Evolutionary conservation across 2,888 invertebrate genomes (phyloP).

Genomic region (Atherix ibis): DNA sequence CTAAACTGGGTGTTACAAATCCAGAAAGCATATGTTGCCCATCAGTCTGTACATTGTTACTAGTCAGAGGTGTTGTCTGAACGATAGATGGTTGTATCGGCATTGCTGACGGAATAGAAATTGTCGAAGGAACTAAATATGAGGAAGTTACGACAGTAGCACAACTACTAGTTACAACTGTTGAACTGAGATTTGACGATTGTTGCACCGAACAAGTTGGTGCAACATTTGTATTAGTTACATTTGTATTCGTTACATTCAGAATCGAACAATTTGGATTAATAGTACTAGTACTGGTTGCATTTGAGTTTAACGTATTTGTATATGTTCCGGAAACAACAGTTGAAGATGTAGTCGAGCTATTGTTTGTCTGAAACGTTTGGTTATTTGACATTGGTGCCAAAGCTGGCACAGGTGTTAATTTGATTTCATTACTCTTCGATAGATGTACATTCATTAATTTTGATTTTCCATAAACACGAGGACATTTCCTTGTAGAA

Average conservation of each 20-base stretch:
- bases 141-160: conserved; percentile 3
- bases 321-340: conserved; percentile 25
- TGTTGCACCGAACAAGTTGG: conserved; percentile 1
- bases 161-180: too few relatives aligned
- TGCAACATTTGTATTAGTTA: conserved; percentile 4
- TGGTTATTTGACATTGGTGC: too few relatives aligned
- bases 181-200: too few relatives aligned
- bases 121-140: conserved; percentile 6
- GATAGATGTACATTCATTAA: too few relatives aligned
- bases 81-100: neutral
- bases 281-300: too few relatives aligned
- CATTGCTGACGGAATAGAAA: conserved; percentile 1
- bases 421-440: too few relatives aligned
- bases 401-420: conserved; percentile 1
- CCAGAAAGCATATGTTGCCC: conserved; percentile 29
- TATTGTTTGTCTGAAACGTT: too few relatives aligned
- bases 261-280: neutral
- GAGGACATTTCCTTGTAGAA: too few relatives aligned
- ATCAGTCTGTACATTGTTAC: too few relatives aligned
- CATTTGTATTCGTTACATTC: neutral
- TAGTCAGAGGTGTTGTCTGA: too few relatives aligned
- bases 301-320: neutral
- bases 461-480: too few relatives aligned
- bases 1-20: conserved; percentile 22
- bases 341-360: conserved; percentile 16